Base-by-base conservation (phyloP, 35 echinoderm and acorn worm genomes). In the Patiria miniata region DNA sequence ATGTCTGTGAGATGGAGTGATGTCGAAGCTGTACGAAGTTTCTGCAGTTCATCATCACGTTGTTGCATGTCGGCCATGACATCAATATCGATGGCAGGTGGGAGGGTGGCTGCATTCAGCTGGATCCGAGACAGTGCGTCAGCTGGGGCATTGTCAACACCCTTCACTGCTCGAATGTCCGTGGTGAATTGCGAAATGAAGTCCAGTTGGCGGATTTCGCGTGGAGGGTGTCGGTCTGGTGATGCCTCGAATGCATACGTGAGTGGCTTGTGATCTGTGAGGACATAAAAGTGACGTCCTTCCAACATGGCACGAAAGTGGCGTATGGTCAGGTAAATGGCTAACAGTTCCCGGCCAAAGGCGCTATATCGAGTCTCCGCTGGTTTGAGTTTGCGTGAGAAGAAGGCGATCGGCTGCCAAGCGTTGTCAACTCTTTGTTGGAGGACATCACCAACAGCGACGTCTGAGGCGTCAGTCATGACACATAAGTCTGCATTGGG, bases 311-410 rank as follows among this genome's bases (percentile, higher is more conserved):
- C 52, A 0, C 55, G 83, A 50, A 91, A 91, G 30, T 91, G 53
- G 4, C 83, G 28, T 39, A 91, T 81, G 10, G 82, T 22, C n/a
- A 86, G 40, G 42, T 87, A 92, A 0, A 77, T 61, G 5, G 78
- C 90, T 8, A 87, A 37, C 21, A 92, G 84, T 81, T 92, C 90
- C 21, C 90, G n/a, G 21, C 89, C 77, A 54, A 91, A 91, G 17
- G 89, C 33, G 30, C 89, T 91, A 39, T 86, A 91, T 32, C 89
- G 40, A 15, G 81, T 91, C 77, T 91, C 68, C 5, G 89, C 82
- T 3, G 81, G 65, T 40, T 52, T 47, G 17, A 91, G 89, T 39
- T 79, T 77, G 29, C 73, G 73, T 21, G 83, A 91, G 68, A 91
- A 91, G 69, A 91, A 91, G 29, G 85, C 83, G 22, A 91, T n/a